Base-by-base conservation (phyloP, 2,113 vertebrate species). In the Tricholaema leucomelas region DNA sequence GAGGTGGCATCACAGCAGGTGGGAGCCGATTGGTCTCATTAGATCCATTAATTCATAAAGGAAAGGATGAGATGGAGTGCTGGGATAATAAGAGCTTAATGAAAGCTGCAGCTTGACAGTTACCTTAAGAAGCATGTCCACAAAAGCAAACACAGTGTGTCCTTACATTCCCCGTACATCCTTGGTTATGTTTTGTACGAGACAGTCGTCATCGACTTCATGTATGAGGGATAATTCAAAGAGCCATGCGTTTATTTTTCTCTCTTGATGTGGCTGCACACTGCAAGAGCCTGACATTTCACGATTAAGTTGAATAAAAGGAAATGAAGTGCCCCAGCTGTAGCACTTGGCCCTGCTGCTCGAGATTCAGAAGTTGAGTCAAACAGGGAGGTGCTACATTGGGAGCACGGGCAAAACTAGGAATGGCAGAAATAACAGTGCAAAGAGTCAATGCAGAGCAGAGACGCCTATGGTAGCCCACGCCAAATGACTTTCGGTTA, bases 121-220 rank as follows among this genome's bases (percentile, higher is more conserved):
- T n/a, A 11, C 9, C 59, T 4, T 17, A 4, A 42, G 36, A 48
- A 35, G 13, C 2, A 18, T 6, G 21, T 13, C 16, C 44, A 0
- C 15, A 21, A 13, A 4, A 16, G 35, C n/a, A 4, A 3, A 2
- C 27, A 31, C 3, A 0, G 20, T 5, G 52, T 17, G 21, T n/a
- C 21, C 20, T 75, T 7, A 4, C 10, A 0, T 13, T 13, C 38
- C 25, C 36, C 23, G 0, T 1, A 8, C 3, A 0, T 11, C 0
- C 24, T 27, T n/a, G 15, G 25, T 48, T 15, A 12, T 5, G 1
- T 54, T 25, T 70, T 31, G 38, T 24, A 0, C 4, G 31, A 58
- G 42, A 30, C 54, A 35, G 52, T 24, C 60, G 20, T 2, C 3
- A 58, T 40, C 15, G 28, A 5, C 36, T 56, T 20, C 0, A 10